Conservation (phyloP, 2,797 vertebrate genomes). For the Cottoperca gobio region DNA sequence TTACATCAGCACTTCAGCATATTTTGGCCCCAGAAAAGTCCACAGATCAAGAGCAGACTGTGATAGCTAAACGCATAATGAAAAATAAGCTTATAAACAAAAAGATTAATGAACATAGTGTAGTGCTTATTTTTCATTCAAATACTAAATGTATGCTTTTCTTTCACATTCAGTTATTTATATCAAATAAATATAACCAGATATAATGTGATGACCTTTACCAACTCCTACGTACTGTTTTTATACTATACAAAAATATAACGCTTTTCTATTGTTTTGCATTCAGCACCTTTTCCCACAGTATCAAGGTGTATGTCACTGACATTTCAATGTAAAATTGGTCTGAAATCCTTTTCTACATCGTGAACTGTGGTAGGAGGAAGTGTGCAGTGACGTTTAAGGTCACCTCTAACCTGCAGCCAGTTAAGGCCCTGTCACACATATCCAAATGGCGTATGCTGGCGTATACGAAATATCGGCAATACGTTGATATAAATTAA, state of each 20-base stretch:
- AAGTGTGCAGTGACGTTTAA: conserved; percentile 20
- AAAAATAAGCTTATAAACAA: background rate
- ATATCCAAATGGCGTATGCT: too few relatives aligned
- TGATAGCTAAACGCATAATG: background rate
- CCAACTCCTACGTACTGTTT: background rate
- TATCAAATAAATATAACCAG: background rate
- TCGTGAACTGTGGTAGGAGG: background rate
- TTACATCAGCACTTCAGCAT: conserved; percentile 59
- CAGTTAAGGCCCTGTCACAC: too few relatives aligned
- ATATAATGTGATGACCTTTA: background rate
- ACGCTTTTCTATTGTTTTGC: background rate
- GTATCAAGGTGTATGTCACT: background rate
- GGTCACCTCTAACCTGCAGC: background rate
- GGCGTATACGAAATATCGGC: too few relatives aligned
- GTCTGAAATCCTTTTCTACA: background rate
- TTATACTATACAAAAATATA: background rate
- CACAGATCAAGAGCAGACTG: background rate
- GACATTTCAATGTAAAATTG: background rate
- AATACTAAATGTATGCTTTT: background rate
- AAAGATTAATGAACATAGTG: background rate
- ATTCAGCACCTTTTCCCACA: background rate
- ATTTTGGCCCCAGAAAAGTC: conserved; percentile 31
- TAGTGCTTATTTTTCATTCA: background rate
- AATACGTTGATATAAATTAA: too few relatives aligned
- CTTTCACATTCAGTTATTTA: background rate